phyloP scores from a whole-genome alignment of 2,888 invertebrate genomes.

The Bedellia somnulentella region DNA sequence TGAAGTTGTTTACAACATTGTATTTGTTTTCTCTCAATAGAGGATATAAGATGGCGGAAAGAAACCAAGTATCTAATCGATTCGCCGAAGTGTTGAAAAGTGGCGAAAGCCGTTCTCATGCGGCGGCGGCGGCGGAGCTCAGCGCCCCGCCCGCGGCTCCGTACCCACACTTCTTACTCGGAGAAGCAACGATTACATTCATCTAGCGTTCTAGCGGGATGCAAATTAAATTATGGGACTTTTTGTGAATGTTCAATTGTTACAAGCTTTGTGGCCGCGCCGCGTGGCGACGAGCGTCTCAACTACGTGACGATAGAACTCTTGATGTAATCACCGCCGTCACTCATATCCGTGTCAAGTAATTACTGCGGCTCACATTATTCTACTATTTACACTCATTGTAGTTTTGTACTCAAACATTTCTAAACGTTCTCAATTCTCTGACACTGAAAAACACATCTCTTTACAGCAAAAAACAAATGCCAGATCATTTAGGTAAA shows the following conservation, averaged over 20 bases:
- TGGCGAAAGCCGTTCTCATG: constrained; percentile 52
- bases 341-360: constrained; percentile 37
- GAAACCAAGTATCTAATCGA: constrained; percentile 38
- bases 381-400: no score
- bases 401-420: no score
- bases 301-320: constrained; percentile 50
- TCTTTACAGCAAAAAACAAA: no score
- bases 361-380: constrained; percentile 54
- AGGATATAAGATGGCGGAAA: constrained; percentile 22
- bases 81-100: constrained; percentile 55
- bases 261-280: constrained; percentile 50
- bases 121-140: no score
- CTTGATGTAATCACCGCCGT: constrained; percentile 36
- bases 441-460: no score
- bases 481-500: no score
- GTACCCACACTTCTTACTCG: constrained; percentile 31
- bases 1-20: no score
- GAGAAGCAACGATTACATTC: constrained; percentile 28
- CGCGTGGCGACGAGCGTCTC: constrained; percentile 15
- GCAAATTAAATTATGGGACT: constrained; percentile 61
- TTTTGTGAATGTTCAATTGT: constrained; percentile 53
- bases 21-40: constrained; percentile 1
- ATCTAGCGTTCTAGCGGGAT: constrained; percentile 57
- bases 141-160: constrained; percentile 33
- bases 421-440: no score